Conservation (phyloP, 2,797 vertebrate genomes). For the Phylloscopus collybita region DNA sequence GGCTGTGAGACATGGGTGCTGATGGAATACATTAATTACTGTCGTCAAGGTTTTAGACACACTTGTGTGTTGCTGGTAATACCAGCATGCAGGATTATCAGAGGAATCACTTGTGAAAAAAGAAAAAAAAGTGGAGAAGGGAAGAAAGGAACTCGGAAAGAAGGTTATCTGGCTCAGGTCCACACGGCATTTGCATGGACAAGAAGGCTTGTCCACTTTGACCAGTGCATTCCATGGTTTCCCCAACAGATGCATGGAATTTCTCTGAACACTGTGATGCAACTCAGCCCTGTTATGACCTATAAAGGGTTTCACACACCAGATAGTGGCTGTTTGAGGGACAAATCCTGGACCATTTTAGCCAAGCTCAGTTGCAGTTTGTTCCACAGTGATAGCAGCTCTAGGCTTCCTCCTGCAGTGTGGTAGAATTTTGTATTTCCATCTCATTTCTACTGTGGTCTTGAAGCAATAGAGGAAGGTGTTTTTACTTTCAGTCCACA, state of each 20-base stretch:
- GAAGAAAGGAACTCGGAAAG: neutral
- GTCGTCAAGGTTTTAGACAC: slow-evolving; percentile 74
- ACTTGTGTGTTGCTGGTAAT: slow-evolving; percentile 62
- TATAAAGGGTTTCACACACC: neutral
- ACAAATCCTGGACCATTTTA: neutral
- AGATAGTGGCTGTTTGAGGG: neutral
- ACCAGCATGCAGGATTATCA: slow-evolving; percentile 44
- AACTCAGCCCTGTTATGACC: neutral
- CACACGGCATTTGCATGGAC: neutral
- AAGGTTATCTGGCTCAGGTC: neutral
- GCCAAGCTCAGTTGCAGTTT: neutral
- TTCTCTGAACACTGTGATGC: neutral
- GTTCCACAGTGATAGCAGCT: neutral
- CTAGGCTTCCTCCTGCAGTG: neutral
- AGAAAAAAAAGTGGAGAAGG: neutral
- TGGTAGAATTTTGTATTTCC: neutral
- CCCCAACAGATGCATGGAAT: neutral
- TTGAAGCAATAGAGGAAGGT: neutral
- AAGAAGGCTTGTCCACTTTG: neutral
- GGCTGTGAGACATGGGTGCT: slow-evolving; percentile 64
- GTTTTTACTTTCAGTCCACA: neutral
- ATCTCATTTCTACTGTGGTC: neutral
- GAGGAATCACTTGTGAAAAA: slow-evolving; percentile 15
- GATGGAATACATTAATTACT: slow-evolving; percentile 75
- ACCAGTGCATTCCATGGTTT: neutral